A percentile compares a stretch with the other conserved stretches of the same genome.
Evolutionary conservation across 2,888 invertebrate species (phyloP).

Genomic region (Drosophila mayaguana): DNA sequence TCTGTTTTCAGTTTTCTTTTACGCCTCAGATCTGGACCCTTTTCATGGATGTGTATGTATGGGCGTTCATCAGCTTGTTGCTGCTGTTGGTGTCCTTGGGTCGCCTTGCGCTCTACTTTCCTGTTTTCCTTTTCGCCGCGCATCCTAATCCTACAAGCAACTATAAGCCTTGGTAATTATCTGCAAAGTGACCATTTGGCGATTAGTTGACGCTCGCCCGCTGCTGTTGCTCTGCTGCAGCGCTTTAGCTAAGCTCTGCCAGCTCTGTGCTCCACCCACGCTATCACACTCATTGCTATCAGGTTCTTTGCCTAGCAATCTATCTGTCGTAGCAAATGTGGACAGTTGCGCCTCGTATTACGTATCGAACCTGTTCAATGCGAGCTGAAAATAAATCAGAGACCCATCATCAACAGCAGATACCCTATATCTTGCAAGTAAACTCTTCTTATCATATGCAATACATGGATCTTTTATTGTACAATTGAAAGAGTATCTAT

Average conservation of each 20-base stretch:
- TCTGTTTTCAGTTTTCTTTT: constrained; percentile 22
- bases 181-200: constrained; percentile 84
- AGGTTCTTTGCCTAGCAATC: not conserved
- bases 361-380: constrained; percentile 23
- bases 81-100: constrained; percentile 22
- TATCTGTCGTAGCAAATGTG: constrained; percentile 29
- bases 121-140: constrained; percentile 58
- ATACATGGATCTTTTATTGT: not conserved
- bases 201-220: constrained; percentile 74
- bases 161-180: constrained; percentile 83
- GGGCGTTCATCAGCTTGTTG: constrained; percentile 64
- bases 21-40: constrained; percentile 62
- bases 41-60: constrained; percentile 45
- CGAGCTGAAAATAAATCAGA: constrained; percentile 9
- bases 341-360: constrained; percentile 14
- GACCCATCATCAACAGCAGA: not conserved
- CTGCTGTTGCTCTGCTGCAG: constrained; percentile 20
- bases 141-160: constrained; percentile 75
- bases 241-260: constrained; percentile 24
- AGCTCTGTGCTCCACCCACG: not conserved
- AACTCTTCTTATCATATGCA: not conserved
- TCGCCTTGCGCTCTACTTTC: constrained; percentile 27
- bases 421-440: constrained; percentile 4
- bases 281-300: not conserved
- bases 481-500: not conserved